Base-by-base conservation (phyloP, 2,113 vertebrate species). In the Tetrao urogallus region DNA sequence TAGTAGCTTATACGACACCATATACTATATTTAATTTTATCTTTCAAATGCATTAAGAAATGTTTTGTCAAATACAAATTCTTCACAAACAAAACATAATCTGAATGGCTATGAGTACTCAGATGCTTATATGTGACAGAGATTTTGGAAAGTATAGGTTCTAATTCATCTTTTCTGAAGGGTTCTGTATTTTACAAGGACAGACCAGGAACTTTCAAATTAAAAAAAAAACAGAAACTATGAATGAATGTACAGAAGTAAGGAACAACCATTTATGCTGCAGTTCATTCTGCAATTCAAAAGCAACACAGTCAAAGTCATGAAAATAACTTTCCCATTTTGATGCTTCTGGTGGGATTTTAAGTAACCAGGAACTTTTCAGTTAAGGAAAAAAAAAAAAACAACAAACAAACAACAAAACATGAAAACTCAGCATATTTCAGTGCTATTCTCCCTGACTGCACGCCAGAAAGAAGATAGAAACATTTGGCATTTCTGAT, bases 101-200 rank as follows among this genome's bases (percentile, higher is more conserved):
- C 57, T 42, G 60, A 64, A 86, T 65, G 89, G 69, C 36, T 69
- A 27, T 81, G 70, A 70, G 48, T 45, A 91, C 43, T 43, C 61
- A 88, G 79, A 89, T 81, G 52, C 78, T 52, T 74, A 11, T 60
- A 42, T 70, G 50, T 52, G 52, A 91, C 34, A 87, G 54, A 94
- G 66, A 96, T 78, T 82, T 76, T 96, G 92, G 90, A 92, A 97
- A 90, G 15, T 30, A 81, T 64, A 81, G 36, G 17, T 43, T 77
- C 47, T 43, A 42, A 81, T 90, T 96, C n/a, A 58, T 57, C 50
- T 80, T 64, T 89, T 83, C 76, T 82, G 70, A 94, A 94, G 72
- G 63, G 40, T 24, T 36, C 15, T 75, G 32, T 16, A 69, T 87
- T 93, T 88, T 89, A 89, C 66, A 95, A 93, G 88, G 83, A 83